Percentiles rank a stretch among this genome's conserved stretches.
Evolutionary conservation across 2,797 vertebrate species (phyloP).

Genomic region (Scleropages formosus): DNA sequence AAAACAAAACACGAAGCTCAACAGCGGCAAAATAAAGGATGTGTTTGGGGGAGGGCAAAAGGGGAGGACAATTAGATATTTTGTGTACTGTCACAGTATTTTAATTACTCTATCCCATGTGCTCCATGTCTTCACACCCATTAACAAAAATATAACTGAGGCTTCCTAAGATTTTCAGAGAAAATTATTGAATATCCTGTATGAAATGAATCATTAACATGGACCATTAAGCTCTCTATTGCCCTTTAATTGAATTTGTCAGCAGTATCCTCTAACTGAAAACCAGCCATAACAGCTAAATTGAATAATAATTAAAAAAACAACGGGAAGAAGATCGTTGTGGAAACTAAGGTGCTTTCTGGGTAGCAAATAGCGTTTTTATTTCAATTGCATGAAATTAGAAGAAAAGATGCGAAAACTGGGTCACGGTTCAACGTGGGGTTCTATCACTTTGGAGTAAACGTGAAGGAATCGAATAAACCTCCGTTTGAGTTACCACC

Average conservation of each 20-base stretch:
- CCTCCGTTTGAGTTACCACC: slow-evolving; percentile 17
- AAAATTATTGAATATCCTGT: slow-evolving; percentile 89
- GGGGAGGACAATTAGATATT: too few relatives aligned
- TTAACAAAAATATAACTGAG: slow-evolving; percentile 79
- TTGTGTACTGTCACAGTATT: slow-evolving; percentile 54
- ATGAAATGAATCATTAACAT: slow-evolving; percentile 92
- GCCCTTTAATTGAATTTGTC: slow-evolving; percentile 97
- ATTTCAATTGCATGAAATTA: slow-evolving; percentile 75
- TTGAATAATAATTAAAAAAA: slow-evolving; percentile 90
- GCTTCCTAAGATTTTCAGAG: slow-evolving; percentile 82
- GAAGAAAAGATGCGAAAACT: slow-evolving; percentile 66
- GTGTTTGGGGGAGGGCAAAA: too few relatives aligned
- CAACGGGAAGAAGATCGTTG: slow-evolving; percentile 80
- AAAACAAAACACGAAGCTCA: background rate
- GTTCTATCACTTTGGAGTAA: slow-evolving; percentile 6
- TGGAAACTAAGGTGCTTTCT: slow-evolving; percentile 78
- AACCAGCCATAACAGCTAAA: slow-evolving; percentile 84
- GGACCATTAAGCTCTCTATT: slow-evolving; percentile 91
- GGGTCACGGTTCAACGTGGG: slow-evolving; percentile 17
- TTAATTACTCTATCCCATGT: slow-evolving; percentile 70
- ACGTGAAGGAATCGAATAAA: background rate
- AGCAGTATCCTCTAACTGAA: slow-evolving; percentile 89
- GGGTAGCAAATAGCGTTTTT: slow-evolving; percentile 80
- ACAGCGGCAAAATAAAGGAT: too few relatives aligned
- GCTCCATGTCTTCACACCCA: slow-evolving; percentile 49